Evolutionary conservation across 2,888 invertebrate genomes (phyloP), one percentile per base, ranked within the genome.

Genomic region (Sarcophaga caerulescens): DNA sequence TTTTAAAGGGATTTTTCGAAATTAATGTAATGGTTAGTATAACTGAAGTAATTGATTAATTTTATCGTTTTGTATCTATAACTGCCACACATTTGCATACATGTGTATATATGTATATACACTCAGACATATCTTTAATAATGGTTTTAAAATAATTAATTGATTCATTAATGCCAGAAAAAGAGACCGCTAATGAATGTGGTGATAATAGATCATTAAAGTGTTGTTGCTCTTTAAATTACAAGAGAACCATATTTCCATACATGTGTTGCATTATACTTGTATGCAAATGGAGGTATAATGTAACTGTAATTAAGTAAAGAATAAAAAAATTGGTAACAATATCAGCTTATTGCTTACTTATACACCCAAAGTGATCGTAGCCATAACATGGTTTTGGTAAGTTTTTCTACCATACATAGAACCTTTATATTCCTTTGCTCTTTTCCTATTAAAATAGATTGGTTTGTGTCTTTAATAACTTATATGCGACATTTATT

Each of bases 41-140:
- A 60, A 44, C 17, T 45, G 52, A 52, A 52, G 17, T 52, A 68
- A 62, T 60, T 81, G 25, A 74, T 66, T 73, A 74, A 74, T 80
- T 66, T 81, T 35, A 60, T 60, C 21, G 59, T 60, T 68, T 68
- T 68, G 66, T 45, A 60, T 74, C 21, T 25, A 10, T 60, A 12
- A 47, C 47, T 65, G 73, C 10, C 65, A 17, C 47, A 60, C 14
- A 73, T 65, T 66, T 60, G 57, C 35, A 35, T 35, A 45, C 8
- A 45, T 68, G 23, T 1, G 21, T 21, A 45, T 19, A 14, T 60
- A 19, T 4, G 0, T 21, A 66, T 21, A 8, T 44, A n/a, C n/a
- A 21, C 2, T 19, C 5, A 25, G 14, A 65, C 25, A 17, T 25
- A 65, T 52, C 14, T 12, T 52, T 65, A 17, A 35, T 17, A 35